Conservation (phyloP, 2,797 vertebrate genomes). For the Hyperoplus immaculatus region DNA sequence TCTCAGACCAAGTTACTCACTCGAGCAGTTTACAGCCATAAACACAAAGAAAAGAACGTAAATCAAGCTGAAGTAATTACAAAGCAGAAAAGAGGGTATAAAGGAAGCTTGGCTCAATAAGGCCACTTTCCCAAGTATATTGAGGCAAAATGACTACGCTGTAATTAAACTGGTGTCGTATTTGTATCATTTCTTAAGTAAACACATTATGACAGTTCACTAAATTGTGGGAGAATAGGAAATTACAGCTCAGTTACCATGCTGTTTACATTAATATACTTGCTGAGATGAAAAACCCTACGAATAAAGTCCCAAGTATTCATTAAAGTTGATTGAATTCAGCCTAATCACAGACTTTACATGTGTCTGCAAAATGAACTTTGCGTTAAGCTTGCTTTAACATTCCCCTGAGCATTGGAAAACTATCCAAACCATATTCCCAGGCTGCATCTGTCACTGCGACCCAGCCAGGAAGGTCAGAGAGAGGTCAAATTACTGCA, state of each 20-base stretch:
- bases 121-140: slow-evolving; percentile 83
- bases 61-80: slow-evolving; percentile 87
- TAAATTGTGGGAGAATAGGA: slow-evolving; percentile 83
- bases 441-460: slow-evolving; percentile 78
- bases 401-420: slow-evolving; percentile 66
- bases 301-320: slow-evolving; percentile 79
- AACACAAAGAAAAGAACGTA: slow-evolving; percentile 85
- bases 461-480: slow-evolving; percentile 73
- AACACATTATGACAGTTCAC: slow-evolving; percentile 85
- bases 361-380: slow-evolving; percentile 76
- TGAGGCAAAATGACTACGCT: slow-evolving; percentile 80
- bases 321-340: slow-evolving; percentile 84
- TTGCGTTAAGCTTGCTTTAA: slow-evolving; percentile 70
- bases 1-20: slow-evolving; percentile 82
- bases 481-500: slow-evolving; percentile 73
- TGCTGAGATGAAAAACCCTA: slow-evolving; percentile 67
- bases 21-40: slow-evolving; percentile 82
- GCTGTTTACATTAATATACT: slow-evolving; percentile 79
- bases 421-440: slow-evolving; percentile 76
- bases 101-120: slow-evolving; percentile 80
- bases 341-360: slow-evolving; percentile 77
- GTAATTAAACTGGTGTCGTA: slow-evolving; percentile 86
- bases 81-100: slow-evolving; percentile 80
- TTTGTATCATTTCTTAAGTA: slow-evolving; percentile 86
- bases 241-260: slow-evolving; percentile 84